Evolutionary conservation across 2,113 vertebrate species (phyloP).

Genomic region (Hippotragus niger): DNA sequence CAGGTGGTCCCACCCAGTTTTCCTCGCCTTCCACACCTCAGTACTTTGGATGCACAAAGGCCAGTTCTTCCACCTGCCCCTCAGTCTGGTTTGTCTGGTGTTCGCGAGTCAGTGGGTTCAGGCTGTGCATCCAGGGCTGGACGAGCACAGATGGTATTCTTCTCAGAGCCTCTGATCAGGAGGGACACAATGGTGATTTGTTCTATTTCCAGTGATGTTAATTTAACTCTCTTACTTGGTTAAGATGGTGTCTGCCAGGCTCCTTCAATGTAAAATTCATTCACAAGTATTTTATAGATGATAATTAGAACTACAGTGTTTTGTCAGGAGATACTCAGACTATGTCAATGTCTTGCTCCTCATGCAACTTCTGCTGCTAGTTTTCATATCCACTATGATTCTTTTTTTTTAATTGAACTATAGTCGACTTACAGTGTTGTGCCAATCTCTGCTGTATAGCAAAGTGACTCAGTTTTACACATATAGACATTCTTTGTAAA

Average conservation of each 20-base stretch:
- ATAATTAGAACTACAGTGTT: background rate
- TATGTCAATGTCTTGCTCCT: background rate
- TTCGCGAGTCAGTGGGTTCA: rapidly evolving
- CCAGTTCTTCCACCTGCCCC: rapidly evolving
- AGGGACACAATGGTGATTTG: background rate
- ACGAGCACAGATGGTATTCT: rapidly evolving
- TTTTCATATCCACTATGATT: background rate
- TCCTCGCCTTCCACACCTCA: no score
- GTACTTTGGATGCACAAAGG: background rate
- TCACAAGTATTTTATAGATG: background rate
- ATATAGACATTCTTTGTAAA: background rate
- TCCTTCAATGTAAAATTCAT: background rate
- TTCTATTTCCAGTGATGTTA: no score
- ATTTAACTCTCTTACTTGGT: no score
- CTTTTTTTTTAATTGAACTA: background rate
- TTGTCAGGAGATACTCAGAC: background rate
- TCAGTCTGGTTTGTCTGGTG: background rate
- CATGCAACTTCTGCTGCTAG: rapidly evolving
- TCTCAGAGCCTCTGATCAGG: background rate
- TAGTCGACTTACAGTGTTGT: background rate
- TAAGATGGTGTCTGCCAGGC: background rate
- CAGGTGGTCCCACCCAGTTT: background rate
- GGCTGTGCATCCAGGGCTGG: background rate
- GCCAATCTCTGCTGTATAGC: background rate
- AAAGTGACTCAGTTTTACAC: background rate